These are phyloP conservation scores for Baronia brevicornis DNA, from an alignment of 2,888 invertebrate species.

Conservation along the genomic window DNA sequence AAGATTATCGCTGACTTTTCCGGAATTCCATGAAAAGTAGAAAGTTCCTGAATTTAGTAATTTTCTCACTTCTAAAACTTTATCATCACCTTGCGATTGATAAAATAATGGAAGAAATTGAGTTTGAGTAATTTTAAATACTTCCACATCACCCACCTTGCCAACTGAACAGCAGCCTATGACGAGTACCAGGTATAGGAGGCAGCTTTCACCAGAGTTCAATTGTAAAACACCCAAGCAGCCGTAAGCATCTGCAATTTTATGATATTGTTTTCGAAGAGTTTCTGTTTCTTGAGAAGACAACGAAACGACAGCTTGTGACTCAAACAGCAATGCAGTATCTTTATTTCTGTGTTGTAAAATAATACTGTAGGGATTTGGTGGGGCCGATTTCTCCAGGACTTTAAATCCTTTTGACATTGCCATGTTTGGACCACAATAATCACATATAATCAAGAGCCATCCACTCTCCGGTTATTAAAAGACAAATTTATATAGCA, in stretches of 20 bases:
- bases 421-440: conserved; percentile 79
- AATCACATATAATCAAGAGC: conserved; percentile 31
- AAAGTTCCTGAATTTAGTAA: conserved; percentile 98
- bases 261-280: conserved; percentile 91
- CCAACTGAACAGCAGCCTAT: conserved; percentile 98
- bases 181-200: conserved; percentile 93
- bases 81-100: conserved; percentile 77
- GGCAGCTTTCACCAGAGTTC: conserved; percentile 87
- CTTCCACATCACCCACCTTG: conserved; percentile 94
- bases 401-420: conserved; percentile 96
- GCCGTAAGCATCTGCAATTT: conserved; percentile 95
- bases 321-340: conserved; percentile 92
- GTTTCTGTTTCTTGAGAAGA: conserved; percentile 92
- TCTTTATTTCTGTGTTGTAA: conserved; percentile 92
- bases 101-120: conserved; percentile 91
- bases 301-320: conserved; percentile 91
- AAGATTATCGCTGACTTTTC: conserved; percentile 61
- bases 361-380: conserved; percentile 91
- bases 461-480: conserved; percentile 54
- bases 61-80: conserved; percentile 82
- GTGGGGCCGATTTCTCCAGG: conserved; percentile 89
- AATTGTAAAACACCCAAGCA: conserved; percentile 95
- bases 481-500: too few relatives aligned
- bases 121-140: conserved; percentile 95
- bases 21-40: conserved; percentile 92